These are phyloP conservation scores for Narcine bancroftii DNA, from an alignment of 2,113 vertebrate species.

Conservation along the genomic window DNA sequence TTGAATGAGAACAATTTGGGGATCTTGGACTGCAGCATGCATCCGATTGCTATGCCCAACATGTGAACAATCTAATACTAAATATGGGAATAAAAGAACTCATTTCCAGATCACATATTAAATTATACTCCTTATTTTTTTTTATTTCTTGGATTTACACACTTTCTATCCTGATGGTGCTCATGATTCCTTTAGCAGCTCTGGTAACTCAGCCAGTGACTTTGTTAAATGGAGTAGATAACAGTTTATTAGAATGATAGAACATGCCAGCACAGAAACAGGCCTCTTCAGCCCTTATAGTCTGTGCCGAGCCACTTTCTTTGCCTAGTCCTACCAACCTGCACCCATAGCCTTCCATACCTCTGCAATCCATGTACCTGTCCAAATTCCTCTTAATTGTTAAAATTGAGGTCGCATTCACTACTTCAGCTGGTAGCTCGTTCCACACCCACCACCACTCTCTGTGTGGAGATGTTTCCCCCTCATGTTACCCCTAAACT, in stretches of 20 bases:
- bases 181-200: neutral
- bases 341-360: too few species aligned
- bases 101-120: neutral
- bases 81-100: neutral
- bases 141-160: neutral
- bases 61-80: neutral
- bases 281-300: too few species aligned
- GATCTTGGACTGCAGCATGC: neutral
- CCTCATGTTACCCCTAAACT: too few species aligned
- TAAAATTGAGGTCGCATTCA: too few species aligned
- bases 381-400: too few species aligned
- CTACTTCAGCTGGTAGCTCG: too few species aligned
- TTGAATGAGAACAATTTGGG: neutral
- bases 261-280: too few species aligned
- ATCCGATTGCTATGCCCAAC: neutral
- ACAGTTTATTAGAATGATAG: neutral
- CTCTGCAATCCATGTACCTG: too few species aligned
- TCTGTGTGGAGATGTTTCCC: too few species aligned
- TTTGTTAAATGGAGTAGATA: neutral
- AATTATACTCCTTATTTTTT: neutral
- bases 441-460: too few species aligned
- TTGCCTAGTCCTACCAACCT: too few species aligned
- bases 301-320: too few species aligned
- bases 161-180: neutral
- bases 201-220: neutral